Evolutionary conservation across 1,140 invertebrate species (phyloP), one percentile per base, ranked within the genome.

Genomic region (Venustaconcha ellipsiformis): DNA sequence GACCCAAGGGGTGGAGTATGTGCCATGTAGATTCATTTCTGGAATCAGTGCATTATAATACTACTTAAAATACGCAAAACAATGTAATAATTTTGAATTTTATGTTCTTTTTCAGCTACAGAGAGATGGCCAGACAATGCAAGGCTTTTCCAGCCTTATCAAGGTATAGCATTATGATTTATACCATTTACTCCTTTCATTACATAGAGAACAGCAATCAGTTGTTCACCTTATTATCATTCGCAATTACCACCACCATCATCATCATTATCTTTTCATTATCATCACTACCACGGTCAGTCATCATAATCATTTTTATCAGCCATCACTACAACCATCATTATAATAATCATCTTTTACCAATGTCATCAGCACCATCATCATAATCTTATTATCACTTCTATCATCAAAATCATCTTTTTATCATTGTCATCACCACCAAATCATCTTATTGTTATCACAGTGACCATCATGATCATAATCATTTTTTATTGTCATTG

Each of bases 121-220:
- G 95, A 96, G 86, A 94, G 94, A 78, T 97, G 96, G 96, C 95
- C 95, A 17, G 93, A 95, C 80, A 93, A 95, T 90, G 95, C 95
- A 0, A 93, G 94, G 82, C 88, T 98, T 26, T 97, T 94, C 88
- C 95, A 97, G 84, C 95, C 95, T 0, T 95, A 95, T 85, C 95
- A 97, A 90, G 84, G 88, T 89, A 84, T 72, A 23, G 70, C 17
- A 4, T 67, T 48, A 56, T 15, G 17, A 57, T 18, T 64, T 23
- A 2, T 37, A 20, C 18, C 2, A 23, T 14, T 57, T 56, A 13
- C n/a, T 18, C n/a, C 12, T n/a, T 48, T 55, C 59, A 58, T 15
- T 6, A 26, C 30, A 71, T 26, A 20, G 11, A 17, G 57, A 30
- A 20, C 1, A n/a, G 14, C 6, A 26, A 30, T 48, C 15, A 48